phyloP scores from a whole-genome alignment of 2,113 vertebrate species.

The Aldabrachelys gigantea region DNA sequence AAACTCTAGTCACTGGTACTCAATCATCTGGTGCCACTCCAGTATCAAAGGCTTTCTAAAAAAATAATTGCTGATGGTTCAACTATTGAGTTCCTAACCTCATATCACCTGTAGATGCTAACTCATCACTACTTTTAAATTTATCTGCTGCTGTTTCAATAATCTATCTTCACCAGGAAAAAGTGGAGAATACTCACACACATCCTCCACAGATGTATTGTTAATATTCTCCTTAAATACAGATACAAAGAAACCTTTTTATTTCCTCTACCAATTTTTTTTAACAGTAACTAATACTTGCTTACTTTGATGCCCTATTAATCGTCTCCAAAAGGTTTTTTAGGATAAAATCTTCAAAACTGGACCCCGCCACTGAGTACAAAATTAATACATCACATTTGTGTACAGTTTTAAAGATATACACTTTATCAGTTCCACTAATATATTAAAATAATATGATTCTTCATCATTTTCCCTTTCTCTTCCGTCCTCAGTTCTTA shows the following conservation, averaged over 20 bases:
- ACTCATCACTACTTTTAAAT: constrained; percentile 20
- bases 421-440: neutral
- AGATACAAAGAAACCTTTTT: neutral
- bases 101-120: neutral
- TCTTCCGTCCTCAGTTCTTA: neutral
- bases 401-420: fast-evolving
- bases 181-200: neutral
- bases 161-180: neutral
- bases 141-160: neutral
- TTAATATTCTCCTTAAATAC: neutral
- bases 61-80: constrained; percentile 28
- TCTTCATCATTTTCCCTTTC: neutral
- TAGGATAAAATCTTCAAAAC: neutral
- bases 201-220: neutral
- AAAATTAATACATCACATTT: neutral
- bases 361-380: neutral
- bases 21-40: constrained; percentile 40
- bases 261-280: neutral
- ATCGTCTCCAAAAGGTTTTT: neutral
- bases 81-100: constrained; percentile 33
- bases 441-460: neutral
- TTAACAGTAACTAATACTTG: neutral
- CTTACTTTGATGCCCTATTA: neutral
- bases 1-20: constrained; percentile 32
- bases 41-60: constrained; percentile 15